Conservation (phyloP, 2,888 invertebrate genomes). For the Mesorhabditis spiculigera region DNA sequence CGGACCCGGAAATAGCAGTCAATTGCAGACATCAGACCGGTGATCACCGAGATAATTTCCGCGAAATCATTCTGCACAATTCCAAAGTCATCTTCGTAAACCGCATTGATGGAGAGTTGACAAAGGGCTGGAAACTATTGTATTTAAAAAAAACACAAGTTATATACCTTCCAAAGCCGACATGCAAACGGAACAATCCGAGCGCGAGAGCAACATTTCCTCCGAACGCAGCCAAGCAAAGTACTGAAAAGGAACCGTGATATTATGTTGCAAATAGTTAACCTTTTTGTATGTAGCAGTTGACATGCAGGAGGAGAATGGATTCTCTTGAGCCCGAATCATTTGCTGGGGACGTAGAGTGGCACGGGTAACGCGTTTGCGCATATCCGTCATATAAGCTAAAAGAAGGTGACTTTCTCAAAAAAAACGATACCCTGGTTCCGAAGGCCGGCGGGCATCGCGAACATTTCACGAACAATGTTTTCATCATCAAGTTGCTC, state of each 20-base stretch:
- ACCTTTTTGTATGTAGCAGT: too few species aligned
- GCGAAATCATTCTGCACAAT: slow-evolving; percentile 37
- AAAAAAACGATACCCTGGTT: neutral
- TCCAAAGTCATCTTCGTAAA: slow-evolving; percentile 37
- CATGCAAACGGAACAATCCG: neutral
- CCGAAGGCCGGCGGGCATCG: slow-evolving; percentile 11
- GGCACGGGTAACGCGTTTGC: too few species aligned
- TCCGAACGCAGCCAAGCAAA: too few species aligned
- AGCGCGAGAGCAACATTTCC: too few species aligned
- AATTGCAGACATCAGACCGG: slow-evolving; percentile 21
- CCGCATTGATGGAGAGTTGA: slow-evolving; percentile 28
- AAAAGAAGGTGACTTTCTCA: too few species aligned
- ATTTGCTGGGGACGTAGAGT: too few species aligned
- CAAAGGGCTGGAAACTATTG: neutral
- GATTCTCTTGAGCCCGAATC: too few species aligned
- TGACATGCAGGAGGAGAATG: too few species aligned
- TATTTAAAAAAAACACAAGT: neutral
- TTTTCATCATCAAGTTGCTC: slow-evolving; percentile 3
- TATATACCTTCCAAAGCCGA: neutral
- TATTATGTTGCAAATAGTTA: too few species aligned
- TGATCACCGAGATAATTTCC: slow-evolving; percentile 17
- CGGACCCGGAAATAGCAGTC: slow-evolving; percentile 30
- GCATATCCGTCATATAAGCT: too few species aligned
- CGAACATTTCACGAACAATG: slow-evolving; percentile 9
- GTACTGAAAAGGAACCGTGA: too few species aligned